phyloP scores from a whole-genome alignment of 2,888 invertebrate species.

The Geotrupes spiniger region DNA sequence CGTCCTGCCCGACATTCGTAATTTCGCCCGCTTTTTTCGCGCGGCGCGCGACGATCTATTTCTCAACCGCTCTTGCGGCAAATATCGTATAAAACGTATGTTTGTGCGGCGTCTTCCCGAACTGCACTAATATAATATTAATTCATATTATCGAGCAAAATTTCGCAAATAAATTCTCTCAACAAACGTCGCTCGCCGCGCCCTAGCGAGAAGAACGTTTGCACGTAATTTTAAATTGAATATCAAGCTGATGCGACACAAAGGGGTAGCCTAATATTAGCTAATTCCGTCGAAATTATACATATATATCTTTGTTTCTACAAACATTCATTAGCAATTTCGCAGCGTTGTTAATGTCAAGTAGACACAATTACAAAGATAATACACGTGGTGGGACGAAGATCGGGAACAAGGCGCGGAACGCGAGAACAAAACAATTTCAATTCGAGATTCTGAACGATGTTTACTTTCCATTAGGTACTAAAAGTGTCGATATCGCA shows the following conservation, averaged over 20 bases:
- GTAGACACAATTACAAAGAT: slow-evolving; percentile 40
- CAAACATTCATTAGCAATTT: slow-evolving; percentile 43
- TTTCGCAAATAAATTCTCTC: no score
- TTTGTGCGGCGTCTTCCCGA: no score
- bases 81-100: slow-evolving; percentile 8
- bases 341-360: slow-evolving; percentile 38
- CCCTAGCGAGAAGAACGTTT: not conserved
- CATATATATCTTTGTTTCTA: slow-evolving; percentile 38
- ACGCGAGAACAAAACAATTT: slow-evolving; percentile 40
- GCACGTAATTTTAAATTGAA: slow-evolving; percentile 23
- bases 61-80: no score
- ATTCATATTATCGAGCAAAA: no score
- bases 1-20: no score
- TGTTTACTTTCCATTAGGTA: slow-evolving; percentile 49
- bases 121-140: no score
- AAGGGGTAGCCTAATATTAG: slow-evolving; percentile 36
- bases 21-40: no score
- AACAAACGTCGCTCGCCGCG: slow-evolving; percentile 2
- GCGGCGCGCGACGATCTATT: no score
- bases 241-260: slow-evolving; percentile 34
- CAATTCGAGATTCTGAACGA: slow-evolving; percentile 44
- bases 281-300: slow-evolving; percentile 37
- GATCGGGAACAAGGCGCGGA: slow-evolving; percentile 24
- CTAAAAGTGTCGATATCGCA: slow-evolving; percentile 48
- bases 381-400: slow-evolving; percentile 30